Base-by-base conservation (phyloP, 2,113 vertebrate genomes). In the Rhadina sibilatrix region DNA sequence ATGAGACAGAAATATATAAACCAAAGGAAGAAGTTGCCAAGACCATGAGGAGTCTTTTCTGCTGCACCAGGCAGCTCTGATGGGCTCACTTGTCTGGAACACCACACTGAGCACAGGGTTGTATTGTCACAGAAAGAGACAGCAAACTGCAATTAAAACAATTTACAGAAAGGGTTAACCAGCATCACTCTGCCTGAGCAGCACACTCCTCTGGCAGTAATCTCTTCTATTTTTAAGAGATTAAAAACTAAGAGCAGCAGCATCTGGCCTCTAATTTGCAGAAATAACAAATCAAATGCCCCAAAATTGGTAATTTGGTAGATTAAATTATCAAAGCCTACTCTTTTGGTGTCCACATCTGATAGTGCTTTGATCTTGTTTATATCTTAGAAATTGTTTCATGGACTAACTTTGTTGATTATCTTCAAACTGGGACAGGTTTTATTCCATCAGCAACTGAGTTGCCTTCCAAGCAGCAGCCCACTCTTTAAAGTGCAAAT, bases 191-290 rank as follows among this genome's bases (percentile, higher is more conserved):
- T 1, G 18, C n/a, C 72, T 7, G 35, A 79, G 65, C 4, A 10
- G 77, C 65, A 80, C 78, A 61, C 42, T 93, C 81, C 78, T 83
- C 50, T 1, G 1, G 42, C 60, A 83, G 24, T 84, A 91, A 95
- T 88, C 95, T 76, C 97, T 97, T 92, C 87, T 95, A 96, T 93
- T 96, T 92, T 93, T 80, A 87, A 70, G 95, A 64, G 87, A 96
- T 66, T 96, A 91, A 95, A 94, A 94, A 15, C 47, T 84, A 83
- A 72, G 78, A 84, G 57, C 59, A 74, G 66, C 76, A 54, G 83
- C 6, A 7, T 57, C 84, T 85, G 59, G 78, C 33, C 74, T 89
- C 63, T 65, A 72, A 93, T 95, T 90, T 95, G 65, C 87, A 93
- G 87, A 90, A 93, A 87, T 93, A 93, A 94, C 75, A 92, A 89